These are phyloP conservation scores for Irena cyanogastra DNA, from an alignment of 2,113 vertebrate species.

Conservation along the genomic window DNA sequence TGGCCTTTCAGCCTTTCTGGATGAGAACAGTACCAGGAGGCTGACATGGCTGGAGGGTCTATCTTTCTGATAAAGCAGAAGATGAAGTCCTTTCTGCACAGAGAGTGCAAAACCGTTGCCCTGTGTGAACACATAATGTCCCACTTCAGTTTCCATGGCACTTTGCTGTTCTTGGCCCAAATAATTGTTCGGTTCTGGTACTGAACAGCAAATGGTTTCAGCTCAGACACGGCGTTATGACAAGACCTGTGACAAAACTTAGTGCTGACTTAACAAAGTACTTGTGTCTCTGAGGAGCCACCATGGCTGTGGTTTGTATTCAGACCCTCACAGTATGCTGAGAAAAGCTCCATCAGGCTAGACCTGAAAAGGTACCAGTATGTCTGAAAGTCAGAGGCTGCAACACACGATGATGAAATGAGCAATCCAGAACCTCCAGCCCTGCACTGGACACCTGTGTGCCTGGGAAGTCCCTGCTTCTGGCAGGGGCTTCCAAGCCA, in stretches of 20 bases:
- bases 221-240: rapidly evolving
- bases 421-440: not conserved
- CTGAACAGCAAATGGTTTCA: not conserved
- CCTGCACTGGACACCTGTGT: not conserved
- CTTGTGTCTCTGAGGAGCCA: not conserved
- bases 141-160: not conserved
- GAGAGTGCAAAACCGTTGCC: not conserved
- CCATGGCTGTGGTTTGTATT: not conserved
- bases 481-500: not conserved
- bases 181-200: not conserved
- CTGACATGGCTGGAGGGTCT: not conserved
- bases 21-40: not conserved
- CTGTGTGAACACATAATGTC: not conserved
- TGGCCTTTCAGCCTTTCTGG: not conserved
- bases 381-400: not conserved
- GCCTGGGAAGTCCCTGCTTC: not conserved
- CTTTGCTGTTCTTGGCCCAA: not conserved
- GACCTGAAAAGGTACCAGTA: not conserved
- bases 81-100: not conserved
- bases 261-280: not conserved
- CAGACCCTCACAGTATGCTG: not conserved
- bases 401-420: not conserved
- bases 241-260: not conserved
- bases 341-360: not conserved
- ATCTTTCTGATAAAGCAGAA: conserved; percentile 1